Evolutionary conservation across 2,797 vertebrate genomes (phyloP).

Genomic region (Phrynocephalus guinanensis): DNA sequence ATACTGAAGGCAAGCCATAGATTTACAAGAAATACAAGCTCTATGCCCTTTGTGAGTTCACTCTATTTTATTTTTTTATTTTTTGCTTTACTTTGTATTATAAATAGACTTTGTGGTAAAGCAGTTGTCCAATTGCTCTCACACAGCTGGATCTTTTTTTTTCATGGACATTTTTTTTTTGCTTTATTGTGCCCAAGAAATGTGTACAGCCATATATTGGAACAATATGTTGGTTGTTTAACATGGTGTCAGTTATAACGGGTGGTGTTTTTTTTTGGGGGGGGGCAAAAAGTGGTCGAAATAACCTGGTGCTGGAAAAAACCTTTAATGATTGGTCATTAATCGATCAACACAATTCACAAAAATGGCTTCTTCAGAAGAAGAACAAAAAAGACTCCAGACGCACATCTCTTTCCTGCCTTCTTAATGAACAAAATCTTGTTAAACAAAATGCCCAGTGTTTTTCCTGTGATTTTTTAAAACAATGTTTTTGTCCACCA

Average conservation of each 20-base stretch:
- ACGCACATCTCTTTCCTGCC: neutral
- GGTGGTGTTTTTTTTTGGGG: neutral
- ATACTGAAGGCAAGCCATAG: neutral
- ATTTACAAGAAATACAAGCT: neutral
- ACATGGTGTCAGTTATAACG: neutral
- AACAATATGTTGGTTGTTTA: neutral
- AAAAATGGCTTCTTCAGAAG: no score
- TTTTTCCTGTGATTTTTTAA: neutral
- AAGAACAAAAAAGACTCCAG: no score
- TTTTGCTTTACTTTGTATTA: neutral
- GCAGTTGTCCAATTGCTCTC: neutral
- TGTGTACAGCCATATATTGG: no score
- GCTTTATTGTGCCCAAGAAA: neutral
- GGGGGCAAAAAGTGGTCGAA: neutral
- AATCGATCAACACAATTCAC: neutral
- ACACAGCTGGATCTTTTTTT: neutral
- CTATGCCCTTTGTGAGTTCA: neutral
- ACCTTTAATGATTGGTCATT: neutral
- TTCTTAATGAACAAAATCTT: neutral
- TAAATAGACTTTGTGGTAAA: neutral
- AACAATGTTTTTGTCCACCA: neutral
- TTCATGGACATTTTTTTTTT: neutral
- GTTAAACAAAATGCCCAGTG: neutral
- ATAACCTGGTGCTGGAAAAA: neutral
- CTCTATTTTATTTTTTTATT: no score